Evolutionary conservation across 2,797 vertebrate species (phyloP).

Genomic region (Sitta carolinensis): DNA sequence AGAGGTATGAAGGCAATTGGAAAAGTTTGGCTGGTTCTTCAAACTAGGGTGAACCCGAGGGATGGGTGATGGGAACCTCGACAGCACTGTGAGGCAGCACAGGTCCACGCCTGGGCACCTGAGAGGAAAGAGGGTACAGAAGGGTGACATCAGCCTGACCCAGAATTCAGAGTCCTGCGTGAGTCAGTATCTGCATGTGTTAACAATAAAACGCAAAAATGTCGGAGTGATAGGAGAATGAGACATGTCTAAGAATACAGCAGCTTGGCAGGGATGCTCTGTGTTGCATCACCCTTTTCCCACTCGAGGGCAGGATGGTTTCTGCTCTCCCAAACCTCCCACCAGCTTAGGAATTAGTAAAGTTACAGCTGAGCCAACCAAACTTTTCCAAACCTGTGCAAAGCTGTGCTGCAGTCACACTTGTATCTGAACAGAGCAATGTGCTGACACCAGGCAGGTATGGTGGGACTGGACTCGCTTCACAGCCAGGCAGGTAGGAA

Average conservation of each 20-base stretch:
- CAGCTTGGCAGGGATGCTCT: constrained; percentile 10
- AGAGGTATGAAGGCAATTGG: neutral
- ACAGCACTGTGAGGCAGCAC: neutral
- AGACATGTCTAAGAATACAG: neutral
- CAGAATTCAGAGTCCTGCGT: neutral
- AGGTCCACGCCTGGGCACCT: neutral
- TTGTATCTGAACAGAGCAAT: neutral
- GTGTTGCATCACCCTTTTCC: neutral
- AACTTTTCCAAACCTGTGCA: neutral
- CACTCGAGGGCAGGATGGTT: neutral
- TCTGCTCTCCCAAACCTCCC: neutral
- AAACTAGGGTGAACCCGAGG: neutral
- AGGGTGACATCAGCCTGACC: neutral
- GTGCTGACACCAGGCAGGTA: neutral
- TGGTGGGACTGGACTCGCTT: fast-evolving
- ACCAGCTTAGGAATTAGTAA: neutral
- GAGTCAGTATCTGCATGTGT: constrained; percentile 16
- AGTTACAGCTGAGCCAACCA: neutral
- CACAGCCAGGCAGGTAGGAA: neutral
- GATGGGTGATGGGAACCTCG: neutral
- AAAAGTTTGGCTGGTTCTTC: neutral
- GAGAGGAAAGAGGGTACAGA: neutral
- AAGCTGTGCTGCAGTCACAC: neutral
- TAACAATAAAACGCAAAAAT: constrained; percentile 21
- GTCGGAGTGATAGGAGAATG: constrained; percentile 9